Base-by-base conservation (phyloP, 2,113 vertebrate genomes). In the Scortum barcoo region DNA sequence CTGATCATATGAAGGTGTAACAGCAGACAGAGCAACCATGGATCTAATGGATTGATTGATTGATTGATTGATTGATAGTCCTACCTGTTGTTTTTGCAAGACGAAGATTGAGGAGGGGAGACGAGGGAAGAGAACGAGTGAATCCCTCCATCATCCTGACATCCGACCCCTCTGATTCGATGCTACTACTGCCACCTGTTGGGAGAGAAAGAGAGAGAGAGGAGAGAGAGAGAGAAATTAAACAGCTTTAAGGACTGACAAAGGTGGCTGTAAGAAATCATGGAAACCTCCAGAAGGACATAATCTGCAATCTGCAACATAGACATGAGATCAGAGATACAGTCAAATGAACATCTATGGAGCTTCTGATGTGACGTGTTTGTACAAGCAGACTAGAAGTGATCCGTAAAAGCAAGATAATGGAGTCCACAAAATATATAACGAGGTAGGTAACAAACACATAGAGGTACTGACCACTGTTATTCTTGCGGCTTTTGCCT, bases 401-500 rank as follows among this genome's bases (percentile, higher is more conserved):
- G 56, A 7, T 44, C 20, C 13, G 46, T 14, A 42, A 24, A 19
- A 16, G 3, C 42, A 46, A 9, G 62, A 46, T 11, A 9, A 44
- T 2, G 2, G n/a, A 28, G 33, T 67, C 53, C 19, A 38, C 7
- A 17, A 16, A 22, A 42, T 16, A n/a, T 16, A 10, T 7, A 20
- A 57, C 22, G 28, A 68, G n/a, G n/a, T n/a, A n/a, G n/a, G n/a
- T n/a, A n/a, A n/a, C n/a, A n/a, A 14, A 60, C 50, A 26, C 17
- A 16, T 3, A 26, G 57, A 68, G n/a, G 5, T 20, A 96, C 97
- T 96, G 93, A 99, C 98, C 97, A 66, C 96, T 97, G 93, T 96
- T 96, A 93, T 96, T 98, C 93, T 97, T 98, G 91, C 97, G 97
- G 93, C 96, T 96, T 88, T 97, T 99, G 76, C 97, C 96, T 90